Percentiles rank a stretch among this genome's conserved stretches.
phyloP scores from a whole-genome alignment of 2,797 vertebrate species.

The Threskiornis aethiopicus region DNA sequence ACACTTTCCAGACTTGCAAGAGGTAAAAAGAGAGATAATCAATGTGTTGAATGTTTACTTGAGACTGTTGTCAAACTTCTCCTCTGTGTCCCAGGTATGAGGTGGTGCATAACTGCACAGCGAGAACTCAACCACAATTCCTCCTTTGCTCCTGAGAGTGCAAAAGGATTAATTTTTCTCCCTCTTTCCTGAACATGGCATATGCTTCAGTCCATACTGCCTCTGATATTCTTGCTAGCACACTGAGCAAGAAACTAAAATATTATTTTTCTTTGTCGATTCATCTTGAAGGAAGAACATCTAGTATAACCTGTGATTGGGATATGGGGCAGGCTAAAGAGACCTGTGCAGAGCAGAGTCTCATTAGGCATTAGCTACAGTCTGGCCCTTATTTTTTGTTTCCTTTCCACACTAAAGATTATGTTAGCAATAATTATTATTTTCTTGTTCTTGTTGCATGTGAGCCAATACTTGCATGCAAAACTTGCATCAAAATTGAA shows the following conservation, averaged over 20 bases:
- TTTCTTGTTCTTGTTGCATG: not conserved
- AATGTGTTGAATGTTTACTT: not conserved
- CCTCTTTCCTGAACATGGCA: not conserved
- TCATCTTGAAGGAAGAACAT: not conserved
- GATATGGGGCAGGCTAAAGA: not conserved
- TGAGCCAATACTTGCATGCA: not conserved
- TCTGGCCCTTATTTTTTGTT: not conserved
- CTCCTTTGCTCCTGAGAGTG: not conserved
- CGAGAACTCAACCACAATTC: not conserved
- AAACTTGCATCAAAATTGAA: not conserved
- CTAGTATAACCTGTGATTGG: rapidly evolving
- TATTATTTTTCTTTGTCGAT: not conserved
- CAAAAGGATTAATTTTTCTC: not conserved
- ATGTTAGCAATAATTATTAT: not conserved
- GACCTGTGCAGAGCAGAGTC: not conserved
- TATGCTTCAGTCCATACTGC: not conserved
- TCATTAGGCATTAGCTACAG: not conserved
- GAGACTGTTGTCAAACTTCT: not conserved
- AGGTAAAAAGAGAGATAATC: not conserved
- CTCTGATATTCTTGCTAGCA: not conserved
- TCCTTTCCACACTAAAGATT: not conserved
- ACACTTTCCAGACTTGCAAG: not conserved
- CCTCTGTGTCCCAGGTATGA: not conserved
- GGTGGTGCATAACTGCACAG: not conserved
- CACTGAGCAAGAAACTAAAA: not conserved